Evolutionary conservation across 2,113 vertebrate species (phyloP).

Genomic region (Spea multiplicata): DNA sequence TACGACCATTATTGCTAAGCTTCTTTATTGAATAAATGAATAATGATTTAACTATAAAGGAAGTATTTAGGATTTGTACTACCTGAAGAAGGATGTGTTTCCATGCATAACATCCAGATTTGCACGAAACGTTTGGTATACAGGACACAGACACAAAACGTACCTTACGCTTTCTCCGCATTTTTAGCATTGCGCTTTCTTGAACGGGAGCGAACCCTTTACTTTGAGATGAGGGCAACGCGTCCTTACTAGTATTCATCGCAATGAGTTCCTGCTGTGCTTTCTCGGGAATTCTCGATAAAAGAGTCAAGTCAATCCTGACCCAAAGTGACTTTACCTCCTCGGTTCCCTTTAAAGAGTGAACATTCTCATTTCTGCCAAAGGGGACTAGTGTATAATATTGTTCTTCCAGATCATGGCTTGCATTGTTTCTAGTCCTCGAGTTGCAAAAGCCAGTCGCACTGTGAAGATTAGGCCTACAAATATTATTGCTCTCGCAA

Average conservation of each 20-base stretch:
- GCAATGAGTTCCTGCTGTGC: slow-evolving; percentile 63
- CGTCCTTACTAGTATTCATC: slow-evolving; percentile 64
- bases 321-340: slow-evolving; percentile 89
- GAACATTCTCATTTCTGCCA: slow-evolving; percentile 79
- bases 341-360: slow-evolving; percentile 72
- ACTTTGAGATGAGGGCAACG: slow-evolving; percentile 59
- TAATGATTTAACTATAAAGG: too few species aligned
- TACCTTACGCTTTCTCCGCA: slow-evolving; percentile 95
- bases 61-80: too few species aligned
- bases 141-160: slow-evolving; percentile 20
- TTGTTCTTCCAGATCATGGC: slow-evolving; percentile 76
- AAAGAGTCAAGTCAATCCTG: slow-evolving; percentile 90
- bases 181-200: slow-evolving; percentile 72
- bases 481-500: slow-evolving; percentile 47
- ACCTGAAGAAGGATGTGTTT: too few species aligned
- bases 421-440: slow-evolving; percentile 70
- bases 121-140: too few species aligned
- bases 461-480: slow-evolving; percentile 11
- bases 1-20: too few species aligned
- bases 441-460: slow-evolving; percentile 67
- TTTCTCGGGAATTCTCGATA: slow-evolving; percentile 84
- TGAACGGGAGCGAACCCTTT: slow-evolving; percentile 56
- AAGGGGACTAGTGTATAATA: slow-evolving; percentile 95
- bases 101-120: too few species aligned
- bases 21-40: too few species aligned